Percentiles rank a stretch among this genome's conserved stretches.
Evolutionary conservation across 2,113 vertebrate genomes (phyloP).

Genomic region (Nyctibius bracteatus): DNA sequence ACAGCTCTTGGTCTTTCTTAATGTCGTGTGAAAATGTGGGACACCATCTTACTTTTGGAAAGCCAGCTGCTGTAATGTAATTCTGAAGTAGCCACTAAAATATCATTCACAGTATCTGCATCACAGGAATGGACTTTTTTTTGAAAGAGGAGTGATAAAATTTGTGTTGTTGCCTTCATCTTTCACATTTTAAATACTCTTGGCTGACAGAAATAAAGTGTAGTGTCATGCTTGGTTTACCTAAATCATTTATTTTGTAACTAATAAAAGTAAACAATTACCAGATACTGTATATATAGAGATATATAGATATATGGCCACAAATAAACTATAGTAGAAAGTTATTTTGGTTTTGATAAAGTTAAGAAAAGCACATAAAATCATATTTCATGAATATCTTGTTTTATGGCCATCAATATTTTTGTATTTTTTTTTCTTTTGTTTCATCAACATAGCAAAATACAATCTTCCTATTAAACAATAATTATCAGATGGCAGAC

Average conservation of each 20-base stretch:
- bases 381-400: conserved; percentile 43
- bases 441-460: conserved; percentile 64
- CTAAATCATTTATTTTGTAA: conserved; percentile 64
- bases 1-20: not conserved
- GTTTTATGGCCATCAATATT: conserved; percentile 55
- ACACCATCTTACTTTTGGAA: conserved; percentile 39
- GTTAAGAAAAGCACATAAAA: conserved; percentile 65
- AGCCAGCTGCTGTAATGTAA: conserved; percentile 4
- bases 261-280: conserved; percentile 67
- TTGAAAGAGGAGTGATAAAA: not conserved
- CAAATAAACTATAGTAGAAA: conserved; percentile 51
- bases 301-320: conserved; percentile 53
- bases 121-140: not conserved
- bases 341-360: conserved; percentile 60
- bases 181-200: conserved; percentile 17
- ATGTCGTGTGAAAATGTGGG: not conserved
- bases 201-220: conserved; percentile 54
- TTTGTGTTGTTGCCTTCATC: not conserved
- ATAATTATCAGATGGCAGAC: conserved; percentile 69
- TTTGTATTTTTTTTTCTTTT: conserved; percentile 50
- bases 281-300: conserved; percentile 43
- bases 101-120: conserved; percentile 25
- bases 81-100: conserved; percentile 25
- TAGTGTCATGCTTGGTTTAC: conserved; percentile 55
- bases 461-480: conserved; percentile 69